Conservation (phyloP, 2,113 vertebrate species). For the Corythoichthys haematopterus region DNA sequence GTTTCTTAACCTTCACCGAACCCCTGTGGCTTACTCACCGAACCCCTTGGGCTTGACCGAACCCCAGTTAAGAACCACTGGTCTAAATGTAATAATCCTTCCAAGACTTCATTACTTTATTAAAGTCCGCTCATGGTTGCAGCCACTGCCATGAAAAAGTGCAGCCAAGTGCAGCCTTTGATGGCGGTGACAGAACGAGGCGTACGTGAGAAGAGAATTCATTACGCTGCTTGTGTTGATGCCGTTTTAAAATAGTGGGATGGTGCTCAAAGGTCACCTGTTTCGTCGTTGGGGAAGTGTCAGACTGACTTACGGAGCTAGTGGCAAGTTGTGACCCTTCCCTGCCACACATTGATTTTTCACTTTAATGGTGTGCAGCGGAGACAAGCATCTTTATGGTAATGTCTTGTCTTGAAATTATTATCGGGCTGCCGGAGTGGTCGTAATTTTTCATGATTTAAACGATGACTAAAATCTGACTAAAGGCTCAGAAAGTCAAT, state of each 20-base stretch:
- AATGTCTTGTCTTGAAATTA: background rate
- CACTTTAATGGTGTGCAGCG: background rate
- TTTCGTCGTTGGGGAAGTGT: conserved; percentile 26
- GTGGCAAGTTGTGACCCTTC: conserved; percentile 25
- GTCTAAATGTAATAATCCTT: conserved; percentile 51
- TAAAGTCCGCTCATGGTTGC: conserved; percentile 48
- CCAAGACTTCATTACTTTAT: conserved; percentile 66
- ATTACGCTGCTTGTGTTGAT: conserved; percentile 52
- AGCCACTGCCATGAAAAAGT: conserved; percentile 19
- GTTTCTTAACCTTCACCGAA: too few species aligned
- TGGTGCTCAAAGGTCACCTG: conserved; percentile 42
- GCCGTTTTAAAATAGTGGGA: conserved; percentile 49
- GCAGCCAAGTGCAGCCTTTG: conserved; percentile 8
- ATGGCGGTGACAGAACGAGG: conserved; percentile 20
- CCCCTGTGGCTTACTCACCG: too few species aligned
- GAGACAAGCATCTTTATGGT: conserved; percentile 7
- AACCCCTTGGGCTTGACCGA: too few species aligned
- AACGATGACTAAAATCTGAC: background rate
- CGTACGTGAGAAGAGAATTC: conserved; percentile 47
- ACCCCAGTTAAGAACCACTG: background rate
- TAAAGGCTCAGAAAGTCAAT: background rate
- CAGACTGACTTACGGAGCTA: conserved; percentile 19
- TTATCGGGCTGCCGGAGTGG: background rate
- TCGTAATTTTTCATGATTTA: background rate
- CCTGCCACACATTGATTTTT: conserved; percentile 41